A percentile compares a stretch with the other conserved stretches of the same genome.
Conservation (phyloP, 2,113 vertebrate genomes). For the Chaetura pelagica region DNA sequence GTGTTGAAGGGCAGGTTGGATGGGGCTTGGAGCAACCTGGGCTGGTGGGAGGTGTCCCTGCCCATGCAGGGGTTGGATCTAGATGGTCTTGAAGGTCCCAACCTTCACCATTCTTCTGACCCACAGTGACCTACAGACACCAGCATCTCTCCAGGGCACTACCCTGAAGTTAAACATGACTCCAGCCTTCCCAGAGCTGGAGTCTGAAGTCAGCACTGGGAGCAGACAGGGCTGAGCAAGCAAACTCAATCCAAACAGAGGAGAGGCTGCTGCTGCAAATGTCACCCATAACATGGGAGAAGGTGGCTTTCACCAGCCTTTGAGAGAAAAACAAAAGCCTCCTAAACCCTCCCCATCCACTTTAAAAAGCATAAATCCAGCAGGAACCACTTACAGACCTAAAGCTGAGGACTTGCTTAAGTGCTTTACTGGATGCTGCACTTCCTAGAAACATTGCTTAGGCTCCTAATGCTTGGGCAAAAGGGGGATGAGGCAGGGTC, state of each 20-base stretch:
- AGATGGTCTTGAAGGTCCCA: too few species aligned
- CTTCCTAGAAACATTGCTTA: neutral
- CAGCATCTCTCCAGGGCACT: neutral
- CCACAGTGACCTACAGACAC: neutral
- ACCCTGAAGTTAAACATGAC: neutral
- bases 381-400: neutral
- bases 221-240: neutral
- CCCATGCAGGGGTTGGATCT: too few species aligned
- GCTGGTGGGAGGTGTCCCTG: too few species aligned
- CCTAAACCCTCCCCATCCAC: neutral
- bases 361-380: neutral
- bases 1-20: too few species aligned
- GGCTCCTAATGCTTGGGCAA: neutral
- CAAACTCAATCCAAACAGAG: neutral
- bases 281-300: neutral
- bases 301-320: neutral
- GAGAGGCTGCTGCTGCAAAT: neutral
- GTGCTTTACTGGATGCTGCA: neutral
- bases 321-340: neutral
- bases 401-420: neutral
- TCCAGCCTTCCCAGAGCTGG: neutral
- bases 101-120: neutral
- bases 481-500: neutral
- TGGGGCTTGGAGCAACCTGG: too few species aligned
- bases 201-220: neutral